Base-by-base conservation (phyloP, 2,797 vertebrate species). In the Luscinia luscinia region DNA sequence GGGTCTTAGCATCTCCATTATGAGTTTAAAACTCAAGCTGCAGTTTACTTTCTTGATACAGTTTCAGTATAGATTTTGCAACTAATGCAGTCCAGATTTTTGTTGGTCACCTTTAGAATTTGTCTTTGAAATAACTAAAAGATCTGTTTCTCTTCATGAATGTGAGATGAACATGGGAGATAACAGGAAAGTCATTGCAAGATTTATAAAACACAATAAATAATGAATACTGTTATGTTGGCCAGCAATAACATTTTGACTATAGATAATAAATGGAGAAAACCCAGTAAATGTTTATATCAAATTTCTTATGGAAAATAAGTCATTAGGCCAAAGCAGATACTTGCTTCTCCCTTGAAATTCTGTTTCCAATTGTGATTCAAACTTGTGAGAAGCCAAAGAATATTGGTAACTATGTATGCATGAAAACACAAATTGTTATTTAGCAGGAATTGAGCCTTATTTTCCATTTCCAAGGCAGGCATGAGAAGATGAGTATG, bases 111-210 rank as follows among this genome's bases (percentile, higher is more conserved):
- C 36, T 55, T 66, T 55, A 36, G 62, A 83, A 17, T 75, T 89
- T 83, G 48, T 63, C n/a, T 94, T 78, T 88, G 66, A 89, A 87
- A 92, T 77, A 89, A 51, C 30, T 49, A 19, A 62, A 78, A 78
- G 43, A 69, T 93, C n/a, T 93, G n/a, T 69, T 94, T 88, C 34
- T 90, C 77, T 95, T 93, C 59, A 32, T 81, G 86, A 88, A 64
- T 40, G 74, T 86, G 84, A 87, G 38, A 61, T 87, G 69, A 87
- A 68, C 57, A 64, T 81, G 66, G 36, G 54, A 64, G 62, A 75
- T 80, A 84, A 69, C 6, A 24, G 26, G 13, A 32, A 84, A 66
- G 58, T 66, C 28, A 72, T 5, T 78, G 34, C n/a, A 88, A 75
- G 62, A 72, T 84, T 78, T 88, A 20, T 68, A 84, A 81, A 94